A percentile compares a stretch with the other conserved stretches of the same genome.
Evolutionary conservation across 2,113 vertebrate genomes (phyloP).

Genomic region (Alexandromys fortis): DNA sequence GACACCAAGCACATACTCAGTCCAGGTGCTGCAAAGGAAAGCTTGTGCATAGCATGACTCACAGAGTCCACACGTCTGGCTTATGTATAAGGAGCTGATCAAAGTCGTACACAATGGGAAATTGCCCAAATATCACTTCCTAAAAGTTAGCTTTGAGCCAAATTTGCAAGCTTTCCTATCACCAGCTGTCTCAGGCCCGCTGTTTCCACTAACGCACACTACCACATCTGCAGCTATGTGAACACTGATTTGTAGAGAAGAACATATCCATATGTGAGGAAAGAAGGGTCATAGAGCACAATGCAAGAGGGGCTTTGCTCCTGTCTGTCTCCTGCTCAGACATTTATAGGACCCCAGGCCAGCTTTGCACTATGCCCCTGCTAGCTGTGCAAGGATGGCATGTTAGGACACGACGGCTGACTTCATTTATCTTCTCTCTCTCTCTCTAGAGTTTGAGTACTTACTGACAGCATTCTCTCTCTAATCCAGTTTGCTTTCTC

Average conservation of each 20-base stretch:
- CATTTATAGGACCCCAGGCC: neutral
- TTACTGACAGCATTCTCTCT: neutral
- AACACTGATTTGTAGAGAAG: neutral
- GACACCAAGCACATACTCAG: neutral
- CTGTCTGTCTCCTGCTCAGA: neutral
- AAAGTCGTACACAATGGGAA: neutral
- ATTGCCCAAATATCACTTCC: neutral
- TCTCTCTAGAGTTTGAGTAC: neutral
- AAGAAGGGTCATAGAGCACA: neutral
- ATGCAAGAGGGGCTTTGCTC: neutral
- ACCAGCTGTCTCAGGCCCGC: neutral
- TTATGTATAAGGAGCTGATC: neutral
- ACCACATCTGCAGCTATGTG: neutral
- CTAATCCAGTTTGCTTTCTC: neutral
- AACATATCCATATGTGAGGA: neutral
- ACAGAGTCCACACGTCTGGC: neutral
- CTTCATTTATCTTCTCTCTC: neutral
- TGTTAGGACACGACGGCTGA: neutral
- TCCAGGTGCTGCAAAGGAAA: neutral
- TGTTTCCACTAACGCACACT: neutral
- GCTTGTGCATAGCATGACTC: neutral
- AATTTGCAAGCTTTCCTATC: neutral
- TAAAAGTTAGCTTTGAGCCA: neutral
- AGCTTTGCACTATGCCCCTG: neutral
- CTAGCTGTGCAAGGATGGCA: neutral